These are phyloP conservation scores for Lateolabrax maculatus DNA, from an alignment of 2,797 vertebrate genomes.

Conservation along the genomic window DNA sequence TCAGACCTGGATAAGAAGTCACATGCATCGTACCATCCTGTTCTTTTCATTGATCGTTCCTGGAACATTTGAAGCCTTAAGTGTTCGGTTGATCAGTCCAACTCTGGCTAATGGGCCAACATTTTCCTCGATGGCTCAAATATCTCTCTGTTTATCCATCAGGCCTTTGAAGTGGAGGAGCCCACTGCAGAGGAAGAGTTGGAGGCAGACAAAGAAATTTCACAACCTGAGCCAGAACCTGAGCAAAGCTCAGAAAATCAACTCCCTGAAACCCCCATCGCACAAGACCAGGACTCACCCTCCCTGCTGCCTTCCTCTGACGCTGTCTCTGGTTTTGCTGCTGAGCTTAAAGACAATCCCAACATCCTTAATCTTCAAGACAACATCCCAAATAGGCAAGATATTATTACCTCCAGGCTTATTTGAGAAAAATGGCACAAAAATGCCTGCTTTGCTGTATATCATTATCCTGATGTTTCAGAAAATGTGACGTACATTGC, in stretches of 20 bases:
- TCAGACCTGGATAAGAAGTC: background rate
- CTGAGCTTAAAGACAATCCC: conserved; percentile 42
- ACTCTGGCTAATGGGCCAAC: conserved; percentile 33
- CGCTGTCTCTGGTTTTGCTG: conserved; percentile 13
- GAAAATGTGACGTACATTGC: background rate
- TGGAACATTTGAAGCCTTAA: conserved; percentile 40
- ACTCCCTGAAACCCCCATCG: conserved; percentile 25
- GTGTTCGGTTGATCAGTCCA: conserved; percentile 30
- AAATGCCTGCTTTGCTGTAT: background rate
- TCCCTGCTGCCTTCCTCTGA: conserved; percentile 31
- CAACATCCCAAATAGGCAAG: conserved; percentile 53
- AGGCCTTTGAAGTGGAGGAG: conserved; percentile 54
- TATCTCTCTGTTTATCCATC: conserved; percentile 41
- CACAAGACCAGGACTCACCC: conserved; percentile 49
- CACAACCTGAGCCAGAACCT: conserved; percentile 32
- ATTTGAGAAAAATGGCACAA: background rate
- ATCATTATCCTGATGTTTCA: background rate
- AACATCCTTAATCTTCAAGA: conserved; percentile 38
- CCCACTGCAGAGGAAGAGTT: conserved; percentile 25
- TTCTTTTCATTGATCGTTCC: conserved; percentile 40
- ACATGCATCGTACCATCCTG: background rate
- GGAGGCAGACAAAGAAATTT: conserved; percentile 34
- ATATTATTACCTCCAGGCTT: background rate
- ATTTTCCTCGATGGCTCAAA: conserved; percentile 9
- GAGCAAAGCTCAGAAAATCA: conserved; percentile 49